Evolutionary conservation across 2,113 vertebrate genomes (phyloP).

Genomic region (Ranitomeya variabilis): DNA sequence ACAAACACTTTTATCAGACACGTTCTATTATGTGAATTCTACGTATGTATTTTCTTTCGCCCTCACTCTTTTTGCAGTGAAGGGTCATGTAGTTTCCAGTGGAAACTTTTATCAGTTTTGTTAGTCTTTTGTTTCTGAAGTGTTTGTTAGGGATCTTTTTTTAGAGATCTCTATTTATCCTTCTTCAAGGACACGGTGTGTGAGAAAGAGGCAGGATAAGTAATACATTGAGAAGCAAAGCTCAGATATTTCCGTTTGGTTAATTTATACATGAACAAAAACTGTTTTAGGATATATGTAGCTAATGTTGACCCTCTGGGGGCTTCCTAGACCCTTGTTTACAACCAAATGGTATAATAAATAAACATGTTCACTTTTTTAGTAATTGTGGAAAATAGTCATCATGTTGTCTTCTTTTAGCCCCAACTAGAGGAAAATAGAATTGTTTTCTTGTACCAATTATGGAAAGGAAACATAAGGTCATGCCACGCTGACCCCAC

Average conservation of each 20-base stretch:
- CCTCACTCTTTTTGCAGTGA: not conserved
- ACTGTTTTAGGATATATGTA: constrained; percentile 8
- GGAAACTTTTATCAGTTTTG: constrained; percentile 53
- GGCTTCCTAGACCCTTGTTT: not conserved
- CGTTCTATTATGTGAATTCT: constrained; percentile 38
- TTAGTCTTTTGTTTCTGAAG: constrained; percentile 52
- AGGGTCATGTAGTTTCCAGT: constrained; percentile 54
- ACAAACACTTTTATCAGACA: constrained; percentile 49
- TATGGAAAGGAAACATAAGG: not conserved
- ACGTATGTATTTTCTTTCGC: not conserved
- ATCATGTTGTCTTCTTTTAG: not conserved
- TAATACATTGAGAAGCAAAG: constrained; percentile 32
- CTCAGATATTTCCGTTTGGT: constrained; percentile 32
- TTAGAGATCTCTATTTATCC: constrained; percentile 54
- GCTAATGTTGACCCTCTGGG: not conserved
- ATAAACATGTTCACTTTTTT: not conserved
- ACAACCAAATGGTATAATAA: not conserved
- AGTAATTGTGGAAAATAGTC: not conserved
- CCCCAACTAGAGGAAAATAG: not conserved
- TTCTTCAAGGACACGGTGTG: constrained; percentile 55
- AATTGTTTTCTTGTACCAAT: not conserved
- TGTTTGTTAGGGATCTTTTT: constrained; percentile 54
- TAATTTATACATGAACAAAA: constrained; percentile 7
- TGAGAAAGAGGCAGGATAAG: constrained; percentile 45
- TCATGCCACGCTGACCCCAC: not conserved